Conservation (phyloP, 2,888 invertebrate species). For the Drosophila anceps region DNA sequence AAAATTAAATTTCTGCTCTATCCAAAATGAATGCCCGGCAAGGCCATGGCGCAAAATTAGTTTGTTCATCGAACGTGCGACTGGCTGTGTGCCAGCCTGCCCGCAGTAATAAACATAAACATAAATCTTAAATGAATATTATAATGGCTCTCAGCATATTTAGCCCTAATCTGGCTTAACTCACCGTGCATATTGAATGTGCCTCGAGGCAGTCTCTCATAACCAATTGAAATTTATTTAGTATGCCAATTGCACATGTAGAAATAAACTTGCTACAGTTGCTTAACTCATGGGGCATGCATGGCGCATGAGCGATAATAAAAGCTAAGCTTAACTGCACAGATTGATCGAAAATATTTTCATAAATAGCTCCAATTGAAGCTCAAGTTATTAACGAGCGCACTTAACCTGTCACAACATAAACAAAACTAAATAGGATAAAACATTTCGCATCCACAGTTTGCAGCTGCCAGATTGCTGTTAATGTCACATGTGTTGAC, state of each 20-base stretch:
- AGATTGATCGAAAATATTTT: constrained; percentile 11
- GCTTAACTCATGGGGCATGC: constrained; percentile 21
- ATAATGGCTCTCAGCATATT: constrained; percentile 31
- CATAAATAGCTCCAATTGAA: background rate
- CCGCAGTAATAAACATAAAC: constrained; percentile 28
- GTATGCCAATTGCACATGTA: background rate
- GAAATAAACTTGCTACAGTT: constrained; percentile 4
- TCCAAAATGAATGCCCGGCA: constrained; percentile 4
- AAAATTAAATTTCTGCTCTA: constrained; percentile 45
- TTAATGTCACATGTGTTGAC: background rate
- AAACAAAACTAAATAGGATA: background rate
- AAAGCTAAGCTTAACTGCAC: constrained; percentile 56
- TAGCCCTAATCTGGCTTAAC: constrained; percentile 32
- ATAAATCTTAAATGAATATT: constrained; percentile 43
- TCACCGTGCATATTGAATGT: constrained; percentile 36
- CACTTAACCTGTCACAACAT: constrained; percentile 2
- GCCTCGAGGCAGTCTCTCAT: background rate
- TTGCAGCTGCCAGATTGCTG: background rate
- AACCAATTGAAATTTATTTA: background rate
- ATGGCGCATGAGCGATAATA: constrained; percentile 57
- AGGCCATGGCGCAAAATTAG: constrained; percentile 25
- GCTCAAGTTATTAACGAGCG: constrained; percentile 10
- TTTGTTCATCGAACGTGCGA: constrained; percentile 35
- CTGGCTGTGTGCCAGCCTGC: constrained; percentile 2
- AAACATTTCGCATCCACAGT: background rate